Base-by-base conservation (phyloP, 1,140 invertebrate species). In the Aphaenogaster floridana region DNA sequence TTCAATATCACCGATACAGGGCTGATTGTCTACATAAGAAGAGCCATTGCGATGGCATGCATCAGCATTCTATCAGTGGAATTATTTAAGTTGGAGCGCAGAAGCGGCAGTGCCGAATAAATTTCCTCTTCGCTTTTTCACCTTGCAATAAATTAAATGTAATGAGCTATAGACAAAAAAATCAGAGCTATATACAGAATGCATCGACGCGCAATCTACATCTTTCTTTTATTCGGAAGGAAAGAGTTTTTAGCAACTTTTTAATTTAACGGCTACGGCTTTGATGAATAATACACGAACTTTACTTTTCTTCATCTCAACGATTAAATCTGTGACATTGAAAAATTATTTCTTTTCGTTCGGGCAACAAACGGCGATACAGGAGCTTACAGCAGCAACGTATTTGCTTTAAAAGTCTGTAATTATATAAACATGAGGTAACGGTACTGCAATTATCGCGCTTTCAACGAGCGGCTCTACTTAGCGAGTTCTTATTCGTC, bases 351-450 rank as follows among this genome's bases (percentile, higher is more conserved):
- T 54, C 9, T 34, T 45, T 21, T 17, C 34, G 8, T 34, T 21
- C 48, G 13, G 8, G 5, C 21, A 50, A 79, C 6, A 34, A 71
- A 57, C 42, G 21, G 5, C 13, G 21, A 81, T 42, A 59, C 17
- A 39, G 15, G 45, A n/a, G 3, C 21, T 39, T n/a, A 34, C 15
- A 7, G 3, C 15, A 11, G 52, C 59, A 48, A 71, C 21, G 17
- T 34, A 34, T 17, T 81, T 66, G 77, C 45, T 36, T 36, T 42
- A 59, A 83, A 57, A 83, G 79, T 34, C 39, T 36, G 17, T 45
- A 72, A 71, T 83, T 83, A 72, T 72, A 42, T 59, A 59, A 83
- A 83, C 79, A 72, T 83, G 79, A 83, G 79, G 11, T 72, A 83
- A 83, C 79, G 79, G 79, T 72, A 72, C 17, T 50, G 39, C 28